Evolutionary conservation across 2,113 vertebrate species (phyloP), one percentile per base, ranked within the genome.

Genomic region (Rhabdomys dilectus): DNA sequence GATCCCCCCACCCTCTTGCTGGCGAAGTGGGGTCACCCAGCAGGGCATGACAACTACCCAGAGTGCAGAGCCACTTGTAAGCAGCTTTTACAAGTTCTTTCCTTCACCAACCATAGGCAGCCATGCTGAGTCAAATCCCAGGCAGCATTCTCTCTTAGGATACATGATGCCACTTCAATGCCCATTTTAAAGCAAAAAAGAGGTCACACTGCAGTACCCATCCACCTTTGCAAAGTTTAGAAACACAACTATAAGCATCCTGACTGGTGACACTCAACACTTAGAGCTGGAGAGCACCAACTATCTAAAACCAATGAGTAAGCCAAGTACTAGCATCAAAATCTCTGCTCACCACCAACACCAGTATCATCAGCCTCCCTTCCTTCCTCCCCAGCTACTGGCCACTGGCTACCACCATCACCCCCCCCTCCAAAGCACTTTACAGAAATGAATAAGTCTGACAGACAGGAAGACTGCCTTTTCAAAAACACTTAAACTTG

Each of bases 51-150:
- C 15, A 81, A 93, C 56, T 58, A 77, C 86, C 68, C 21, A 81
- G 21, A 81, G 36, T n/a, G 10, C 21, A 58, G 53, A 81, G n/a
- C 93, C 92, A 97, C 97, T 95, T 96, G 91, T 94, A 94, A 97
- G 24, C 70, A 94, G n/a, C n/a, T n/a, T n/a, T n/a, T n/a, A n/a
- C n/a, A n/a, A n/a, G 94, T 58, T 93, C 64, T 92, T 85, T 72
- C 64, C 93, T 88, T 84, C 86, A 39, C 53, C 86, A 89, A 73
- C 73, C 73, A 94, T n/a, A 76, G 89, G 66, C 5, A 95, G 82
- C 70, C 94, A 82, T 60, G 29, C 13, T 58, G 53, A 86, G 82
- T 89, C 94, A 77, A 91, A 96, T 81, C 72, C 42, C 39, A 93
- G 81, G 91, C 87, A 92, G 62, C 77, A 70, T 87, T 96, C 96